phyloP scores from a whole-genome alignment of 2,113 vertebrate species.

The Ibidorhyncha struthersii region DNA sequence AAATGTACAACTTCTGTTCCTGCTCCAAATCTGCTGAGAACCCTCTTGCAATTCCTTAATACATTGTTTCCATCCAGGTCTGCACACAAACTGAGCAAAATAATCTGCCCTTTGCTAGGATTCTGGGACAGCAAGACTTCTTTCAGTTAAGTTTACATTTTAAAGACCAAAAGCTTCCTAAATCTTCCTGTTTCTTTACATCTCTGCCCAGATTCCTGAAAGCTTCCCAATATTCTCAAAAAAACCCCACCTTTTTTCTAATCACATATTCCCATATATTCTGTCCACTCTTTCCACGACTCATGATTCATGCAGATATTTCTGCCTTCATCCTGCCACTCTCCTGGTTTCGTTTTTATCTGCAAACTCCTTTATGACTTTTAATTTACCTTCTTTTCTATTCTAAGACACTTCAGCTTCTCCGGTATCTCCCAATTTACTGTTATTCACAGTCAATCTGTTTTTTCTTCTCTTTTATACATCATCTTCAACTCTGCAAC shows the following conservation, averaged over 20 bases:
- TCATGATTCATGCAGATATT: neutral
- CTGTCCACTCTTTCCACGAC: neutral
- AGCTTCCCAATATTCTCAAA: neutral
- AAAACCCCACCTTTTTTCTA: neutral
- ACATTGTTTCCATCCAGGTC: neutral
- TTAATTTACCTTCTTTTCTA: neutral
- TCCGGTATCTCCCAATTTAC: neutral
- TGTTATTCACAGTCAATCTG: neutral
- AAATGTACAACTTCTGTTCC: neutral
- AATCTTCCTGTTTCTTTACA: neutral
- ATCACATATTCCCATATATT: neutral
- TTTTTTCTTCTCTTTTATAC: neutral
- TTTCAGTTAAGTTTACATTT: neutral
- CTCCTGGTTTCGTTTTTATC: neutral
- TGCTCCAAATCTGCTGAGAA: neutral
- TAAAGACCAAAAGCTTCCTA: neutral
- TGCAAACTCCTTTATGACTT: neutral
- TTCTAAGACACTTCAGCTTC: neutral
- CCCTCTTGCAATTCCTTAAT: neutral
- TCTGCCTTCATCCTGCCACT: neutral
- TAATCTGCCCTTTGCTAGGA: neutral
- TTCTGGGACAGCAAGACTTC: neutral
- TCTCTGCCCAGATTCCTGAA: neutral
- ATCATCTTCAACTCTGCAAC: neutral
- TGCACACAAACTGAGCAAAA: neutral